These are phyloP conservation scores for Rhinogobio ventralis DNA, from an alignment of 2,797 vertebrate species.

Conservation along the genomic window DNA sequence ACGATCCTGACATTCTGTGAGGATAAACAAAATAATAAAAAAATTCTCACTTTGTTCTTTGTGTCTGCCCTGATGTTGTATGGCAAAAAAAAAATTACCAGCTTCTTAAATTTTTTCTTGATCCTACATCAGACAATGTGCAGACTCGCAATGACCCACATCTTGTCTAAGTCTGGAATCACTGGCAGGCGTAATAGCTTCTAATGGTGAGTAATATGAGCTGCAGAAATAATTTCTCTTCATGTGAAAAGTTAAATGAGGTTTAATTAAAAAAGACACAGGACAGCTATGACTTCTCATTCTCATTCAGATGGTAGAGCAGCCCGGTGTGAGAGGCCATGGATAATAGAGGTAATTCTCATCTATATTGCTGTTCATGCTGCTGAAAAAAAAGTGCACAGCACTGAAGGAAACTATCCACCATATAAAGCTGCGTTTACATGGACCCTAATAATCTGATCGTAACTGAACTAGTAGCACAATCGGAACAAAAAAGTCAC, in stretches of 20 bases:
- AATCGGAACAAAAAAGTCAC: too few species aligned
- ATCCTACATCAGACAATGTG: slow-evolving; percentile 27
- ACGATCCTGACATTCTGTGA: not conserved
- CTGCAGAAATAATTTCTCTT: slow-evolving; percentile 64
- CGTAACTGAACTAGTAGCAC: too few species aligned
- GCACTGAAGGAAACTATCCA: not conserved
- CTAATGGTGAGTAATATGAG: slow-evolving; percentile 60
- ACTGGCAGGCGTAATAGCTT: slow-evolving; percentile 56
- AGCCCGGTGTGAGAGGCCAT: not conserved
- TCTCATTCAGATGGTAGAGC: slow-evolving; percentile 40
- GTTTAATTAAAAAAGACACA: slow-evolving; percentile 69
- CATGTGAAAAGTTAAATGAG: slow-evolving; percentile 50
- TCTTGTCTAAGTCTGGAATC: slow-evolving; percentile 61
- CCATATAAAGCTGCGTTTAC: not conserved
- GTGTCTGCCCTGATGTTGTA: slow-evolving; percentile 11
- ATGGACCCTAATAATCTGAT: too few species aligned
- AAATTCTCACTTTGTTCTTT: not conserved
- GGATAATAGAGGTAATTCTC: slow-evolving; percentile 54
- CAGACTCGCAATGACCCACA: slow-evolving; percentile 60
- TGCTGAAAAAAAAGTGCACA: slow-evolving; percentile 1
- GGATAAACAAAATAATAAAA: not conserved
- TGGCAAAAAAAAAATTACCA: not conserved
- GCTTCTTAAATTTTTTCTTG: slow-evolving; percentile 8
- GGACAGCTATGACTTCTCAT: slow-evolving; percentile 64
- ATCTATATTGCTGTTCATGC: slow-evolving; percentile 16